phyloP scores from a whole-genome alignment of 2,797 vertebrate genomes.

The Gila robusta region DNA sequence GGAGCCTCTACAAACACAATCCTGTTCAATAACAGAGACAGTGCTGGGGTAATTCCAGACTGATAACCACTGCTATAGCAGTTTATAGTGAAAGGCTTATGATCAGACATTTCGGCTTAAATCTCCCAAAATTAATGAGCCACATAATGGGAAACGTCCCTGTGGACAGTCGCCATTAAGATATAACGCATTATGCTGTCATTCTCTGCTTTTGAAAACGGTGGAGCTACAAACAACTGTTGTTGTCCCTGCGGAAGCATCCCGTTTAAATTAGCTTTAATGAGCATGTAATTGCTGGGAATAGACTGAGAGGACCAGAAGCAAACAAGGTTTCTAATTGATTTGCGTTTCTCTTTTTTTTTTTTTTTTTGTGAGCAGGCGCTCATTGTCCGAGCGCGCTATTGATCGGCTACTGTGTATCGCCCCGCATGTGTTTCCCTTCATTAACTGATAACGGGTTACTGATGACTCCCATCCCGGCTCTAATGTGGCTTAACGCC shows the following conservation, averaged over 20 bases:
- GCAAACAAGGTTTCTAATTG: conserved; percentile 99
- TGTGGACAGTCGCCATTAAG: conserved; percentile 78
- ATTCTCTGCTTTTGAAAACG: conserved; percentile 72
- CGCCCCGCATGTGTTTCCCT: conserved; percentile 99
- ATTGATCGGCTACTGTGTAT: conserved; percentile 98
- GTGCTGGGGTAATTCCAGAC: neutral
- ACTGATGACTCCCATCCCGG: conserved; percentile 98
- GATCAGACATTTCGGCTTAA: neutral
- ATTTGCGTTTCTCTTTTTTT: conserved; percentile 97
- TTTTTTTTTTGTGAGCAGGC: conserved; percentile 86
- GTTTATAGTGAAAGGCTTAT: neutral
- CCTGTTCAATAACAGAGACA: neutral
- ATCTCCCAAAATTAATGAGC: conserved; percentile 70
- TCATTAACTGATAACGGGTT: conserved; percentile 99
- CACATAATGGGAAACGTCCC: conserved; percentile 62
- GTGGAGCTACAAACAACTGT: conserved; percentile 81
- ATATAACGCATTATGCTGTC: conserved; percentile 79
- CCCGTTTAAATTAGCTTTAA: conserved; percentile 98
- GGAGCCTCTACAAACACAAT: neutral
- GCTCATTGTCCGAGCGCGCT: conserved; percentile 89
- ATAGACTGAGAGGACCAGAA: conserved; percentile 97
- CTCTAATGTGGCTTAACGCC: conserved; percentile 99
- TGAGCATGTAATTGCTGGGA: conserved; percentile 99
- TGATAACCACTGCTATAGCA: neutral
- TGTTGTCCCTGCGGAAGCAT: conserved; percentile 87